These are phyloP conservation scores for Reinhardtius hippoglossoides DNA, from an alignment of 2,113 vertebrate genomes.

Conservation along the genomic window DNA sequence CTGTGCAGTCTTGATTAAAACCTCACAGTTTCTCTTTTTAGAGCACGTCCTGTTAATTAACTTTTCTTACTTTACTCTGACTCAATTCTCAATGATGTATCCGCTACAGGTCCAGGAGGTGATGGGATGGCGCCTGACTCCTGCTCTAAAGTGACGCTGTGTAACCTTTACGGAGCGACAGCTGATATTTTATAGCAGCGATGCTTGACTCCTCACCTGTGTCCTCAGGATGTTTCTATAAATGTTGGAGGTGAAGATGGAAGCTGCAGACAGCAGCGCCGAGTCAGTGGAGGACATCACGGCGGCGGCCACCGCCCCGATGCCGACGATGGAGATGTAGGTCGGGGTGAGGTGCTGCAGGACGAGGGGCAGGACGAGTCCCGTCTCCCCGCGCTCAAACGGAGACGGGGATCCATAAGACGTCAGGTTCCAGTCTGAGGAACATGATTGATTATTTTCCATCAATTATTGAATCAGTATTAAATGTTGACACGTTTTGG, in stretches of 20 bases:
- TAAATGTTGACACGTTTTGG: background rate
- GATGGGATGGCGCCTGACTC: no score
- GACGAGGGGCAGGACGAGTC: slow-evolving; percentile 65
- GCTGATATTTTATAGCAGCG: background rate
- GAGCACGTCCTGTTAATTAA: no score
- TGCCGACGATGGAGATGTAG: slow-evolving; percentile 59
- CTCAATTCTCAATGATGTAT: no score
- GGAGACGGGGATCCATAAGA: slow-evolving; percentile 58
- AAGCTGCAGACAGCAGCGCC: slow-evolving; percentile 72
- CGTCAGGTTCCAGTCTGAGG: slow-evolving; percentile 73
- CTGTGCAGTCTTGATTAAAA: no score
- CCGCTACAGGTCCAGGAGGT: no score
- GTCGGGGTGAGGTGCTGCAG: slow-evolving; percentile 62
- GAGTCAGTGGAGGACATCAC: slow-evolving; percentile 79
- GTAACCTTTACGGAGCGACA: no score
- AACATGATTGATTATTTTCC: background rate
- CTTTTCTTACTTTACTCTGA: no score
- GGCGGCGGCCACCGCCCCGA: slow-evolving; percentile 74
- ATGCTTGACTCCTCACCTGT: slow-evolving; percentile 19
- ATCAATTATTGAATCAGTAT: background rate
- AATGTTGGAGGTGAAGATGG: slow-evolving; percentile 72
- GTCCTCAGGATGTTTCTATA: slow-evolving; percentile 69
- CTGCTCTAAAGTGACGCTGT: no score
- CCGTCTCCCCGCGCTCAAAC: slow-evolving; percentile 43
- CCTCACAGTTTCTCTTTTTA: no score